Base-by-base conservation (phyloP, 2,113 vertebrate species). In the Thamnophis sirtalis region DNA sequence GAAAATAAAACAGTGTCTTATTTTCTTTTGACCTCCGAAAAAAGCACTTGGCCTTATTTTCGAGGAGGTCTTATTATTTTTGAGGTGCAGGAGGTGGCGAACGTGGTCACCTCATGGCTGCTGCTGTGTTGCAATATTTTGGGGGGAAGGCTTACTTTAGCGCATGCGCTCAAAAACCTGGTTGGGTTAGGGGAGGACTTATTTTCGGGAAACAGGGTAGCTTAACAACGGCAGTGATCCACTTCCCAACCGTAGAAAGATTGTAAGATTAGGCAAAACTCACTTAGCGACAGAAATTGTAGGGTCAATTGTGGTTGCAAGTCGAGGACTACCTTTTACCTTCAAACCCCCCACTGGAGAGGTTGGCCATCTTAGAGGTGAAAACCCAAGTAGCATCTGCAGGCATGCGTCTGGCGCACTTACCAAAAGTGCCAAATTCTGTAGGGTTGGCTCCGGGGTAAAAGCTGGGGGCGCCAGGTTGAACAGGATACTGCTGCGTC, bases 341-440 rank as follows among this genome's bases (percentile, higher is more conserved):
- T 68, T 68, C 13, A n/a, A 68, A 28, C 28, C 63, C 28, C 13
- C 28, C 13, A n/a, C 58, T 26, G 17, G 33, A 80, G 17, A 43
- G 17, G 11, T 8, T 19, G 33, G 73, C 33, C 17, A 43, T 80
- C 33, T 43, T 43, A 80, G 73, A 33, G 24, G 33, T 9, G 7
- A 43, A 26, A 26, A 26, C 55, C 3, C 38, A 28, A 50, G 48
- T 28, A 53, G 3, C 22, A 1, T 21, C 13, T 3, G 9, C 51
- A 43, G 7, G 9, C 38, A n/a, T 54, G 33, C 9, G 24, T 80
- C 4, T 38, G 9, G 9, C 49, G 17, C n/a, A 80, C 97, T 98
- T 98, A 99, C 98, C 98, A 94, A 99, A 99, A 97, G 97, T 98
- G 97, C 98, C 98, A 88, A 98, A 99, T 92, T 99, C 99, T 92